A percentile compares a stretch with the other conserved stretches of the same genome.
Conservation (phyloP, 2,888 invertebrate species). For the Eulithis testata region DNA sequence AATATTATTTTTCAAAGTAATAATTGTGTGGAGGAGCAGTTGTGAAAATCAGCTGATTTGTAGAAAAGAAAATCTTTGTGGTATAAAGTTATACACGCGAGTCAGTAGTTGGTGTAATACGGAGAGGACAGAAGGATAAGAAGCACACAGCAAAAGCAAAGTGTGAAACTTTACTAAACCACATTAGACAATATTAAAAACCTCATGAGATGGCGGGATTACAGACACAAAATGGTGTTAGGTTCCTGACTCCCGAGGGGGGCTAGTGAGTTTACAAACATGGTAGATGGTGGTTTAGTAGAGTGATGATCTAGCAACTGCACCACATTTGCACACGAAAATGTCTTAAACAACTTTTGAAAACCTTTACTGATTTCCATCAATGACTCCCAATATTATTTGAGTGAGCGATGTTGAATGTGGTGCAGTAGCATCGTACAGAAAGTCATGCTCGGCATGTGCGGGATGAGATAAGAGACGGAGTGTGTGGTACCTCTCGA, state of each 20-base stretch:
- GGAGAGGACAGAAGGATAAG: constrained; percentile 24
- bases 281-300: not conserved
- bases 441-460: constrained; percentile 34
- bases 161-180: constrained; percentile 42
- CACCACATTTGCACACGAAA: constrained; percentile 12
- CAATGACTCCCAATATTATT: not conserved
- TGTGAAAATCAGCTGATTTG: constrained; percentile 2
- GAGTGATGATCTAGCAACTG: constrained; percentile 29
- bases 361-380: too few species aligned
- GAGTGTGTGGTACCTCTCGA: constrained; percentile 84
- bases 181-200: constrained; percentile 9
- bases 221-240: too few species aligned
- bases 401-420: not conserved
- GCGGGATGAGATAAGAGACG: constrained; percentile 34
- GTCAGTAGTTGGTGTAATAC: not conserved
- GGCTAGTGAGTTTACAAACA: too few species aligned
- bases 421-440: constrained; percentile 24
- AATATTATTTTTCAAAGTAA: not conserved
- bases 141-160: constrained; percentile 47
- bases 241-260: too few species aligned
- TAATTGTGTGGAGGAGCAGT: constrained; percentile 3
- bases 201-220: too few species aligned
- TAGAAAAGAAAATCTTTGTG: not conserved
- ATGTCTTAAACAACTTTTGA: too few species aligned
- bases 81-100: not conserved